A percentile compares a stretch with the other conserved stretches of the same genome.
Evolutionary conservation across 2,797 vertebrate genomes (phyloP).

Genomic region (Phrynocephalus forsythii): DNA sequence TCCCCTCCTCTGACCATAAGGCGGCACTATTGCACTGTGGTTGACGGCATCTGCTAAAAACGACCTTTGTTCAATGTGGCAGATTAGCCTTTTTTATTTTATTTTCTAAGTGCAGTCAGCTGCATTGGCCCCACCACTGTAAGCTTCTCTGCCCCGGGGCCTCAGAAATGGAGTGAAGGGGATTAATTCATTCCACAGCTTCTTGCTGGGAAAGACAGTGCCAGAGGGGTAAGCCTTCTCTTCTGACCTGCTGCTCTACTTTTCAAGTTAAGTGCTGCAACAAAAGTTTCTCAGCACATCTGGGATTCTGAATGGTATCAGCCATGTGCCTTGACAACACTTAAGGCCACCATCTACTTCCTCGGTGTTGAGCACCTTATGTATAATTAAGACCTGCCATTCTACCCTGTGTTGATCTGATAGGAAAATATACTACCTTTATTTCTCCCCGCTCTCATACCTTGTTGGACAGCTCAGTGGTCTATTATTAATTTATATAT

Average conservation of each 20-base stretch:
- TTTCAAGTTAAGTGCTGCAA: background rate
- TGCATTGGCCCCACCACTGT: background rate
- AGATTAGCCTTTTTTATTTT: background rate
- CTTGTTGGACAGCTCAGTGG: too few relatives aligned
- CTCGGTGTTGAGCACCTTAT: background rate
- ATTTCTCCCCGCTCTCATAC: background rate
- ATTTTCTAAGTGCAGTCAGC: background rate
- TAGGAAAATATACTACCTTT: background rate
- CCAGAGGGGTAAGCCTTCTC: background rate
- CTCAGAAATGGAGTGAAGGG: background rate
- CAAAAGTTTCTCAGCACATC: background rate
- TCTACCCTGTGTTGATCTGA: background rate
- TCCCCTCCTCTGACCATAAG: conserved; percentile 7
- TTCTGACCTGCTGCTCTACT: too few relatives aligned
- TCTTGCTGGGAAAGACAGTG: background rate
- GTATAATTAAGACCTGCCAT: too few relatives aligned
- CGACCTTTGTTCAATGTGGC: too few relatives aligned
- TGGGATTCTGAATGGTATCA: too few relatives aligned
- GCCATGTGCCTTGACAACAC: background rate
- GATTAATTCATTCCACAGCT: background rate
- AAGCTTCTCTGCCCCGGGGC: background rate
- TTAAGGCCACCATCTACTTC: background rate
- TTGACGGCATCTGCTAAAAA: background rate
- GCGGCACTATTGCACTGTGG: conserved; percentile 25
- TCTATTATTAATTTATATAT: too few relatives aligned